A percentile compares a stretch with the other conserved stretches of the same genome.
These are phyloP conservation scores for Mugil cephalus DNA, from an alignment of 2,113 vertebrate species.

Conservation along the genomic window DNA sequence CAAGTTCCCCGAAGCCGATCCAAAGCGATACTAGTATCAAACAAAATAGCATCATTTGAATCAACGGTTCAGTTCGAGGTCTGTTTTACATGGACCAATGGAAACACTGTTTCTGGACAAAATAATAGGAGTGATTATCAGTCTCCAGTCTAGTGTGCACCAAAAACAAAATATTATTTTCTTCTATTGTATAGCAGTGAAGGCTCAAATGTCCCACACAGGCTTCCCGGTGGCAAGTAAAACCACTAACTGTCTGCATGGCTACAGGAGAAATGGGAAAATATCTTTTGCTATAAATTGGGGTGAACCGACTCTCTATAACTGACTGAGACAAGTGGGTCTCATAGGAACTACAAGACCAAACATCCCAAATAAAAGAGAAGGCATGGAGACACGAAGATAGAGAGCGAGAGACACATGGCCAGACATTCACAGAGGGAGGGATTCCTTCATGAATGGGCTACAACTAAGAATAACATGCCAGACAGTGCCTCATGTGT, in stretches of 20 bases:
- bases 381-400: not conserved
- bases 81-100: not conserved
- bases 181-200: not conserved
- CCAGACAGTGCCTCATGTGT: slow-evolving; percentile 39
- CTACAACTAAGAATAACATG: slow-evolving; percentile 47
- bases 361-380: slow-evolving; percentile 24
- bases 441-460: slow-evolving; percentile 46
- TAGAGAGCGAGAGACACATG: slow-evolving; percentile 23
- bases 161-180: not conserved
- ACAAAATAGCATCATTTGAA: not conserved
- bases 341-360: not conserved
- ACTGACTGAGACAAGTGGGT: not conserved
- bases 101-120: not conserved
- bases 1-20: not conserved
- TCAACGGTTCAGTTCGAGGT: not conserved
- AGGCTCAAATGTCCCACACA: not conserved
- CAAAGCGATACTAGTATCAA: not conserved
- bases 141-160: not conserved
- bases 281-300: not conserved
- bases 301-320: not conserved
- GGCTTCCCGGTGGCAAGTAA: not conserved
- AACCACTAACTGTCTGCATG: not conserved
- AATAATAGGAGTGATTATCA: not conserved
- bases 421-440: slow-evolving; percentile 51
- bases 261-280: not conserved